phyloP scores from a whole-genome alignment of 64 coral and sea anemone genomes.

The Acropora tenuis region DNA sequence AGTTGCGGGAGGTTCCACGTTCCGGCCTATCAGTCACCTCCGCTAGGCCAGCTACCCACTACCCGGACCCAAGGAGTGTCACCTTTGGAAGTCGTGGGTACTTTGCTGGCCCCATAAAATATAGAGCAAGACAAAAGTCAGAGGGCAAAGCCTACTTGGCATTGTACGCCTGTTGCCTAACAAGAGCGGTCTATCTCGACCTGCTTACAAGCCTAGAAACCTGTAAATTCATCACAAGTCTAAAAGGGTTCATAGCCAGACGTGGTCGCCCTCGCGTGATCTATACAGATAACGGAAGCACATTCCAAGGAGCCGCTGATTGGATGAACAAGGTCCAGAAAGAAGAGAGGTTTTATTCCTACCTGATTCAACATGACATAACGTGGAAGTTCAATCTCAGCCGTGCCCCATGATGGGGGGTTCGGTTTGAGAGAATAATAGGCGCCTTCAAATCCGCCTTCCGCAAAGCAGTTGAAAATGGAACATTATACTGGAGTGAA shows the following conservation, averaged over 20 bases:
- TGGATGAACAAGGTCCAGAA: background rate
- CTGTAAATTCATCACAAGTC: background rate
- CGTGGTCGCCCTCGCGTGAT: background rate
- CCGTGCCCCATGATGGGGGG: background rate
- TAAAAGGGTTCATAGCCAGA: slow-evolving; percentile 2
- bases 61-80: no score
- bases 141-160: no score
- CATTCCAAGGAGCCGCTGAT: background rate
- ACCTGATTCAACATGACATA: background rate
- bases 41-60: no score
- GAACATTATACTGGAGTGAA: background rate
- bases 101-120: no score
- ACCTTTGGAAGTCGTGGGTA: no score
- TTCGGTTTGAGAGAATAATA: no score
- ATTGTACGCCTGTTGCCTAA: no score
- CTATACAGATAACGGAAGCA: background rate
- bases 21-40: no score
- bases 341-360: background rate
- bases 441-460: no score
- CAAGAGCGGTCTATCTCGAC: background rate
- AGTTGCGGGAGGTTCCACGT: no score
- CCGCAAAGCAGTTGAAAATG: background rate
- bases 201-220: background rate
- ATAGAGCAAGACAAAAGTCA: no score
- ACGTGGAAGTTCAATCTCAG: background rate